Evolutionary conservation across 1,140 invertebrate genomes (phyloP), one percentile per base, ranked within the genome.

Genomic region (Olivierus martensii): DNA sequence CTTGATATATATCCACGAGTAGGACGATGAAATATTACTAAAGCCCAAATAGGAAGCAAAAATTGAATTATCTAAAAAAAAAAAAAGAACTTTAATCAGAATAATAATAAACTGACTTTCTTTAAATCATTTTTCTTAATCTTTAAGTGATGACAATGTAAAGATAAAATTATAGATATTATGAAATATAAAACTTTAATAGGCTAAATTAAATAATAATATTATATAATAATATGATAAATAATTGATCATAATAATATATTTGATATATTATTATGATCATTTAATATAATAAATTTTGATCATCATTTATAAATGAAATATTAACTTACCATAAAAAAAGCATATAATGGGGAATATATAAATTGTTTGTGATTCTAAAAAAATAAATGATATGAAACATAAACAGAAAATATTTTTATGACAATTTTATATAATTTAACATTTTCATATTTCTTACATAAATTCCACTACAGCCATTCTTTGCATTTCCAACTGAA

Each of bases 391-490:
- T n/a, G n/a, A 22, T 18, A 9, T 19, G n/a, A 51, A 58, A 19
- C 12, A 37, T 28, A 47, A 21, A 56, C 51, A 48, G 35, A 48
- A 53, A 37, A 43, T 21, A 47, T 19, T 14, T 7, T 22, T 17
- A 52, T 21, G 9, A 52, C 17, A n/a, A 51, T 3, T 22, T 15
- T 12, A 57, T 3, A 48, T 34, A 43, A 9, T 37, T 18, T 12
- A 42, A 9, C 43, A 12, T n/a, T n/a, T 35, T 4, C 6, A n/a
- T 12, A 17, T 17, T 51, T 67, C 68, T 69, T 62, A 70, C 71
- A 69, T 75, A 76, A 58, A 76, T 69, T 47, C 67, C 71, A 65
- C 73, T 75, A 58, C 74, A 76, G 5, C 74, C 73, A 51, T 55
- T 65, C 47, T 68, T 62, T 52, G 69, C 64, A 63, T 65, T 67